Conservation (phyloP, 2,113 vertebrate genomes). For the Saiga tatarica region DNA sequence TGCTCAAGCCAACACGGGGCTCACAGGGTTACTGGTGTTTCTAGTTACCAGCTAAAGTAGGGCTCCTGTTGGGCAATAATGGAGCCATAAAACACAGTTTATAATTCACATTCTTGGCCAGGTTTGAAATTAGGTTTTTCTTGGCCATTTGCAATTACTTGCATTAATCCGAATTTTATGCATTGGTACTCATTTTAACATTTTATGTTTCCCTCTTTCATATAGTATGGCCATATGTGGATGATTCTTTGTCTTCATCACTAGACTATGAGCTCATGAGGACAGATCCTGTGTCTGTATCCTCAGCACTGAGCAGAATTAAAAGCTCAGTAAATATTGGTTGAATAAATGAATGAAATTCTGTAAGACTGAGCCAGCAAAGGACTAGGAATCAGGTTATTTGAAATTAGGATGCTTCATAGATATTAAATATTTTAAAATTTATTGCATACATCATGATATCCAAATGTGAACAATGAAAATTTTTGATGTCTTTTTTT, state of each 20-base stretch:
- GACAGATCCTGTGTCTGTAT: background rate
- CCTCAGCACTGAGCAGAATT: background rate
- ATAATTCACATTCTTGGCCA: background rate
- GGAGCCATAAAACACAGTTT: background rate
- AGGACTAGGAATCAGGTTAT: background rate
- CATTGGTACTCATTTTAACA: background rate
- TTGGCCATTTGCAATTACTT: background rate
- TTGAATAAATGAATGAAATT: constrained; percentile 6
- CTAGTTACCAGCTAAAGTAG: background rate
- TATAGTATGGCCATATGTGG: background rate
- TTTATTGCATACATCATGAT: background rate
- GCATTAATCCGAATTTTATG: background rate
- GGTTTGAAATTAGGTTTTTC: background rate
- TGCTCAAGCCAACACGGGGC: background rate
- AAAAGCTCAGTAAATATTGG: constrained; percentile 5
- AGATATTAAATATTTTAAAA: background rate
- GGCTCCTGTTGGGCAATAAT: background rate
- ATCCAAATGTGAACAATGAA: background rate
- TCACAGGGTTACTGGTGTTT: background rate
- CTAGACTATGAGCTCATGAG: background rate
- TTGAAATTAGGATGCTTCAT: constrained; percentile 19
- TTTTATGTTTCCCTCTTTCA: background rate
- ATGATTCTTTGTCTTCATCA: background rate
- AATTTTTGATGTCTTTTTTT: constrained; percentile 56
- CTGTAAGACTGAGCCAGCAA: background rate